Conservation (phyloP, 1,140 invertebrate genomes). For the Zaprionus vittiger region DNA sequence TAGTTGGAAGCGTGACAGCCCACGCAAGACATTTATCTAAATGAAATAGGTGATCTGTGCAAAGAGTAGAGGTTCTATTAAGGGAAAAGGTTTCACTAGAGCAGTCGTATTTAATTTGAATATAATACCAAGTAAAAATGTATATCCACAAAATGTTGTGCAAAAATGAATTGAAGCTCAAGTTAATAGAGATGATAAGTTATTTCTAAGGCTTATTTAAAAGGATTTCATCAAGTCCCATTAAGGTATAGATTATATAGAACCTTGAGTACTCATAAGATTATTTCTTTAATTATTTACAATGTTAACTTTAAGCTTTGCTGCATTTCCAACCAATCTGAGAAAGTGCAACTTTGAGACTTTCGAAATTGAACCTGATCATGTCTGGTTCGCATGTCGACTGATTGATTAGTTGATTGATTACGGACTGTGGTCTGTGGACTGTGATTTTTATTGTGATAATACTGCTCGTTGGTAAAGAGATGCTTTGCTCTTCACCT, state of each 20-base stretch:
- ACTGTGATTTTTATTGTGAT: not conserved
- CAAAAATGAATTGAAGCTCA: no score
- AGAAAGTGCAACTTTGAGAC: not conserved
- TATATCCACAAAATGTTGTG: no score
- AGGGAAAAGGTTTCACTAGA: not conserved
- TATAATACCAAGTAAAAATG: no score
- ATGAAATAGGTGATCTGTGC: not conserved
- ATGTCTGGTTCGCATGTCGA: not conserved
- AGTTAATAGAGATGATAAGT: no score
- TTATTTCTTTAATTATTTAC: no score
- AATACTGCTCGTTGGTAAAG: not conserved
- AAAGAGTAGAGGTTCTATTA: not conserved
- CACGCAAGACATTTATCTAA: conserved; percentile 3
- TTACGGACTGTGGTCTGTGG: conserved; percentile 16
- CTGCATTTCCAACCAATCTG: no score
- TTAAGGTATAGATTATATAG: no score
- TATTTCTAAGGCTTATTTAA: no score
- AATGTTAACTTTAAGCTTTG: no score
- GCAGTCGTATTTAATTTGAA: no score
- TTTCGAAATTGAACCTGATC: not conserved
- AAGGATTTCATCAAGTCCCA: no score
- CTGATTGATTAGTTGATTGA: conserved; percentile 24
- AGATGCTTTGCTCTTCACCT: not conserved
- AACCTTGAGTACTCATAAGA: no score
- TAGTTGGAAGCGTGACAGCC: not conserved